Conservation (phyloP, 2,888 invertebrate species). For the Dryomyza anilis region DNA sequence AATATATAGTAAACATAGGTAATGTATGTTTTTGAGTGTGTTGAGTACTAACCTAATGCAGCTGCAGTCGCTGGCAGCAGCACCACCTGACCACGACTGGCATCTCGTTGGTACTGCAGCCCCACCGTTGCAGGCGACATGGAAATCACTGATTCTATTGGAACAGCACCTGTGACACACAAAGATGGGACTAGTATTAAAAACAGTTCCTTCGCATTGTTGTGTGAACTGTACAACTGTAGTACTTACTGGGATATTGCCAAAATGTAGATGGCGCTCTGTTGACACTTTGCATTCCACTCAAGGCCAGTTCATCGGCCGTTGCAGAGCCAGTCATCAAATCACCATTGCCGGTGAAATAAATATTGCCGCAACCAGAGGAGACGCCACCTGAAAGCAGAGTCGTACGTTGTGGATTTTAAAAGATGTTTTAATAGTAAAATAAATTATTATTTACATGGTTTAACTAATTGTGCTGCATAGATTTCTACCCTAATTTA, state of each 20-base stretch:
- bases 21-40: not conserved
- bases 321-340: slow-evolving; percentile 51
- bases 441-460: not conserved
- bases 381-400: slow-evolving; percentile 45
- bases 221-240: not conserved
- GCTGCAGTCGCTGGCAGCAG: slow-evolving; percentile 75
- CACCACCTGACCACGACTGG: slow-evolving; percentile 80
- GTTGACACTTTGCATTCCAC: slow-evolving; percentile 46
- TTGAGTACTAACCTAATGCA: slow-evolving; percentile 61
- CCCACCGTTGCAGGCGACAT: slow-evolving; percentile 77
- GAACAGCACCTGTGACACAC: slow-evolving; percentile 71
- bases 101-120: slow-evolving; percentile 85
- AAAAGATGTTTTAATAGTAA: too few relatives aligned
- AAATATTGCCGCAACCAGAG: slow-evolving; percentile 54
- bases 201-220: not conserved
- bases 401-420: too few relatives aligned
- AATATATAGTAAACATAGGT: not conserved
- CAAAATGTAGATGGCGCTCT: slow-evolving; percentile 67
- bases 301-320: slow-evolving; percentile 52
- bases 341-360: slow-evolving; percentile 56
- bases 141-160: slow-evolving; percentile 77
- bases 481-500: too few relatives aligned
- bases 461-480: too few relatives aligned
- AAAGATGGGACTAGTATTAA: not conserved
- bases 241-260: slow-evolving; percentile 78